These are phyloP conservation scores for Morone chrysops DNA, from an alignment of 2,113 vertebrate genomes.

Conservation along the genomic window DNA sequence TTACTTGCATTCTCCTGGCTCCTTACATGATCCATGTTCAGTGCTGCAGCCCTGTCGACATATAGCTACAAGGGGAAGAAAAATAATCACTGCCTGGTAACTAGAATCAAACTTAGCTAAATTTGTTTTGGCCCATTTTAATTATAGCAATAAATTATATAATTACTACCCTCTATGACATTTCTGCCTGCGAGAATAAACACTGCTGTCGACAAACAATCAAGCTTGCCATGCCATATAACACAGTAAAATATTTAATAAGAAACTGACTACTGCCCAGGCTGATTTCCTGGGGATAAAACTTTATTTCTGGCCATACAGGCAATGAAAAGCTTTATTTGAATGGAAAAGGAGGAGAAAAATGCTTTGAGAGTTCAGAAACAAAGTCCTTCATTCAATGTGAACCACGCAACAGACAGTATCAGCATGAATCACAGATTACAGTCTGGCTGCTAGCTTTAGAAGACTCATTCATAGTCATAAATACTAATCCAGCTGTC, in stretches of 20 bases:
- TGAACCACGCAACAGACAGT: slow-evolving; percentile 47
- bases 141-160: slow-evolving; percentile 44
- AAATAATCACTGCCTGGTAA: slow-evolving; percentile 23
- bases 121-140: slow-evolving; percentile 36
- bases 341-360: background rate
- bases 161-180: slow-evolving; percentile 37
- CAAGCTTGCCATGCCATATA: background rate
- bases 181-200: slow-evolving; percentile 44
- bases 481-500: slow-evolving; percentile 31
- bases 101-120: slow-evolving; percentile 27
- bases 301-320: slow-evolving; percentile 22
- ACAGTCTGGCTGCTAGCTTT: slow-evolving; percentile 21
- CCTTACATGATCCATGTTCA: slow-evolving; percentile 94
- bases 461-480: slow-evolving; percentile 30
- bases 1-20: slow-evolving; percentile 97
- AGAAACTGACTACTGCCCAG: background rate
- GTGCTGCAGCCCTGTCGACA: slow-evolving; percentile 97
- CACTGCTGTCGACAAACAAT: slow-evolving; percentile 31
- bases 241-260: slow-evolving; percentile 26
- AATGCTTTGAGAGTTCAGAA: slow-evolving; percentile 1
- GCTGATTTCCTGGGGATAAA: slow-evolving; percentile 5
- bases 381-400: slow-evolving; percentile 55
- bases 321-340: slow-evolving; percentile 39
- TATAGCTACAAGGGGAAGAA: slow-evolving; percentile 86
- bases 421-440: slow-evolving; percentile 73